These are phyloP conservation scores for Orthosia incerta DNA, from an alignment of 2,888 invertebrate species.

Conservation along the genomic window DNA sequence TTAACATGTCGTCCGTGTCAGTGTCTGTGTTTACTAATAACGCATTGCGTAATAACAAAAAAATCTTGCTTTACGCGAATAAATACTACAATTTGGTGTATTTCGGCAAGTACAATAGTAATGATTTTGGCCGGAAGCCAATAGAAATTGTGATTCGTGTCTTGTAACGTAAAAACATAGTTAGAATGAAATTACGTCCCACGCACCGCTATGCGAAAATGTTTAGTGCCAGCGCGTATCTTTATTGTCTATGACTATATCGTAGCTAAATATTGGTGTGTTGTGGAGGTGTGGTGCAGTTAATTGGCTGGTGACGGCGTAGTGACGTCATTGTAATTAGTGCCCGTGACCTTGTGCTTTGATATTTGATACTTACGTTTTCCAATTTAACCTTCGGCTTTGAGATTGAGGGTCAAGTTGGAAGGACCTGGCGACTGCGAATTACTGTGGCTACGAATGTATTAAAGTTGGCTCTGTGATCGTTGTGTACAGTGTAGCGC, in stretches of 20 bases:
- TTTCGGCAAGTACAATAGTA: slow-evolving; percentile 57
- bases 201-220: slow-evolving; percentile 43
- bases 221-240: slow-evolving; percentile 40
- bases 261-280: slow-evolving; percentile 29
- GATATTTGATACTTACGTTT: slow-evolving; percentile 12
- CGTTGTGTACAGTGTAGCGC: slow-evolving; percentile 54
- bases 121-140: slow-evolving; percentile 52
- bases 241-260: slow-evolving; percentile 32
- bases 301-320: slow-evolving; percentile 20
- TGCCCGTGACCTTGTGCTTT: slow-evolving; percentile 35
- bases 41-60: slow-evolving; percentile 44
- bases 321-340: slow-evolving; percentile 19
- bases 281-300: slow-evolving; percentile 43
- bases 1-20: slow-evolving; percentile 13
- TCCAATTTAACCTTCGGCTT: slow-evolving; percentile 1
- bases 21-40: slow-evolving; percentile 62
- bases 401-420: slow-evolving; percentile 1
- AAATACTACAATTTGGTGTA: slow-evolving; percentile 46
- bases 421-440: background rate
- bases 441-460: slow-evolving; percentile 21
- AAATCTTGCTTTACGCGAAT: slow-evolving; percentile 49
- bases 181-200: slow-evolving; percentile 50
- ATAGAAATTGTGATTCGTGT: slow-evolving; percentile 61
- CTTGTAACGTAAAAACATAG: slow-evolving; percentile 56
- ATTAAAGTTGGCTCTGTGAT: slow-evolving; percentile 19